Evolutionary conservation across 2,113 vertebrate genomes (phyloP).

Genomic region (Xiphias gladius): DNA sequence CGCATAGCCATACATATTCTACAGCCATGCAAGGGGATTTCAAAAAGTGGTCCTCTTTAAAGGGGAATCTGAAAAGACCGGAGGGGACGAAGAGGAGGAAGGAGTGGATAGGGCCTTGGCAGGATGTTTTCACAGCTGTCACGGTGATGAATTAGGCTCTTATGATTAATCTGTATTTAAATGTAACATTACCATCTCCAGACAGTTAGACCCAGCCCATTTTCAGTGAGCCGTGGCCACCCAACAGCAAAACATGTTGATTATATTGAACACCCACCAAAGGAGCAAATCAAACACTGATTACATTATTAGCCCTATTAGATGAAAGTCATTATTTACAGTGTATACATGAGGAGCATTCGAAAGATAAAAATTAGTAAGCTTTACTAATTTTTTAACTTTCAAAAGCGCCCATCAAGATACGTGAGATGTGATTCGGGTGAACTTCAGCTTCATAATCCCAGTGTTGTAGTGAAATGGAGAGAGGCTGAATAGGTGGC

Average conservation of each 20-base stretch:
- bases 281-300: conserved; percentile 35
- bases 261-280: conserved; percentile 56
- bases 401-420: background rate
- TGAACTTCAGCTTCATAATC: conserved; percentile 45
- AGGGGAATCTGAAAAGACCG: conserved; percentile 72
- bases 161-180: conserved; percentile 84
- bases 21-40: conserved; percentile 71
- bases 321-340: conserved; percentile 35
- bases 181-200: conserved; percentile 79
- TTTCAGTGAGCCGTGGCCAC: conserved; percentile 66
- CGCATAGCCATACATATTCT: conserved; percentile 76
- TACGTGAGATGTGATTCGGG: background rate
- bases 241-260: conserved; percentile 72
- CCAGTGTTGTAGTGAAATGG: conserved; percentile 34
- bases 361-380: conserved; percentile 3
- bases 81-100: conserved; percentile 76
- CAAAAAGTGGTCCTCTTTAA: conserved; percentile 67
- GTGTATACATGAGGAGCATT: background rate
- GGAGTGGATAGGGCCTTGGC: conserved; percentile 71
- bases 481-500: conserved; percentile 56
- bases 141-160: conserved; percentile 80
- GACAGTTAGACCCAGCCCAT: conserved; percentile 69
- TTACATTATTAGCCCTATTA: conserved; percentile 24
- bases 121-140: conserved; percentile 82
- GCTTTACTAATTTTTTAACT: background rate